Base-by-base conservation (phyloP, 2,797 vertebrate genomes). In the Ispidina picta region DNA sequence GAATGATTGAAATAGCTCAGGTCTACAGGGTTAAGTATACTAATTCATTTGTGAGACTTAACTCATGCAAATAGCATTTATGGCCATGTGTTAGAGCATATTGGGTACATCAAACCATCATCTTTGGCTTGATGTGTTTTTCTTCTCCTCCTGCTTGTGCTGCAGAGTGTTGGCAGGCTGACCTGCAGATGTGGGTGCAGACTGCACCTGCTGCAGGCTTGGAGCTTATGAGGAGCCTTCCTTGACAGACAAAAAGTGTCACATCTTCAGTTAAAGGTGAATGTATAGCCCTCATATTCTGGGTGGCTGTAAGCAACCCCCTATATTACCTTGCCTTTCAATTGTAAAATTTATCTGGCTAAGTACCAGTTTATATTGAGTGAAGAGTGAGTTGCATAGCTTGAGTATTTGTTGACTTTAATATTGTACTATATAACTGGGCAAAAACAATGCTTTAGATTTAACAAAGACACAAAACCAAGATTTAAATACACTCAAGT, bases 31-130 rank as follows among this genome's bases (percentile, higher is more conserved):
- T 90, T 96, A 91, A 80, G 76, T 28, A 21, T n/a, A 16, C 43
- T 23, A 55, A 54, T 20, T 90, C 62, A 12, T 73, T 90, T 90
- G 44, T 71, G 78, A 83, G 62, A 52, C 39, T 83, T 71, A 86
- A 31, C 8, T 2, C 72, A 72, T 77, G 51, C 86, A 84, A 55
- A 64, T 51, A 88, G 54, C 78, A 55, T 68, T 91, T 92, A 35
- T 37, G 62, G 43, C 78, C 75, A 72, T 88, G 88, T 94, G 81
- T 51, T 39, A 4, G 75, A 91, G 37, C 83, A 85, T 92, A 88
- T 62, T 91, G 90, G 79, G 46, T 86, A 37, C 39, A 83, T 92
- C 90, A 92, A 37, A 37, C 64, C 41, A 25, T 65, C 46, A 11
- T 83, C 65, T 43, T 28, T 20, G 51, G 29, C 72, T 90, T 64